Conservation (phyloP, 2,113 vertebrate genomes). For the Marmota flaviventris region DNA sequence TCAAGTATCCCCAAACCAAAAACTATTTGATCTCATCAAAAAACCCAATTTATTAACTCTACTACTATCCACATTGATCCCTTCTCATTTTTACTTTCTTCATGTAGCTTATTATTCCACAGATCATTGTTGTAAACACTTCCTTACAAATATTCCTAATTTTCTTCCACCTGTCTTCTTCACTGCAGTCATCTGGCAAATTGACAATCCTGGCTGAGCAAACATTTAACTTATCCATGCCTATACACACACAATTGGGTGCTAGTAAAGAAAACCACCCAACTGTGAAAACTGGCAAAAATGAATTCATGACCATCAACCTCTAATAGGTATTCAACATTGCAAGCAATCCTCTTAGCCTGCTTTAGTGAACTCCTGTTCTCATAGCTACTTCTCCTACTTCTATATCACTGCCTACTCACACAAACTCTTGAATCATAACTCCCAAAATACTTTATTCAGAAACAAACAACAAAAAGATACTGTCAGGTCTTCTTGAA, state of each 20-base stretch:
- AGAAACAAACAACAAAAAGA: background rate
- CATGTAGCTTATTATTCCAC: constrained; percentile 4
- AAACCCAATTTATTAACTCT: background rate
- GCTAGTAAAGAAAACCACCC: background rate
- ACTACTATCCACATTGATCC: background rate
- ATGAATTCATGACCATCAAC: constrained; percentile 25
- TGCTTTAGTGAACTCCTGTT: background rate
- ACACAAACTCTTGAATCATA: background rate
- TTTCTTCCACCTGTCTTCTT: background rate
- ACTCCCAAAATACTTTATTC: constrained; percentile 5
- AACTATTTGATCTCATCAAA: constrained; percentile 29
- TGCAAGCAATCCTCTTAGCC: background rate
- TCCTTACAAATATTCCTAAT: background rate
- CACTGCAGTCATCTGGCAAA: background rate
- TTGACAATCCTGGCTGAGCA: background rate
- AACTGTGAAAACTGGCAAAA: background rate
- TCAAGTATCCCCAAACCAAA: background rate
- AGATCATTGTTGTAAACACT: background rate
- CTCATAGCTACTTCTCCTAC: background rate
- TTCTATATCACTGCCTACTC: background rate
- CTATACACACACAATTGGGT: background rate
- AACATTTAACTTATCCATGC: background rate
- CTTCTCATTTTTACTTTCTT: constrained; percentile 48
- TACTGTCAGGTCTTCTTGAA: too few relatives aligned
- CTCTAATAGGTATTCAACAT: background rate